Evolutionary conservation across 1,140 invertebrate genomes (phyloP).

Genomic region (Philopotamus ludificatus): DNA sequence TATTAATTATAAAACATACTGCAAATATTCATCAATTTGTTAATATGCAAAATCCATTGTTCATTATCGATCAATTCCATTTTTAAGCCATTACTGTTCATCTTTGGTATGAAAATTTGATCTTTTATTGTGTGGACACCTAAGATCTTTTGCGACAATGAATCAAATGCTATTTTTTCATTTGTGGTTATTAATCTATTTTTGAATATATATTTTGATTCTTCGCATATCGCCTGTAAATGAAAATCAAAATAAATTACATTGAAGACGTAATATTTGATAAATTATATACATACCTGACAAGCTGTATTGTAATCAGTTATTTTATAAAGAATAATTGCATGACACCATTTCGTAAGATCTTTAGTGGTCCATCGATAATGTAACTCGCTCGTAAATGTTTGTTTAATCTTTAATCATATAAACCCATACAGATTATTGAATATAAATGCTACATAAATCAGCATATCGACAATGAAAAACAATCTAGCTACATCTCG

Average conservation of each 20-base stretch:
- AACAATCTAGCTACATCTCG: too few species aligned
- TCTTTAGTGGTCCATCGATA: conserved; percentile 65
- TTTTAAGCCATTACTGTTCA: conserved; percentile 46
- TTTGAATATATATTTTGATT: conserved; percentile 74
- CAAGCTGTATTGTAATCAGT: conserved; percentile 43
- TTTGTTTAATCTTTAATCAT: conserved; percentile 56
- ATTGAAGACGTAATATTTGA: conserved; percentile 7
- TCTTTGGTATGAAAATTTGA: conserved; percentile 45
- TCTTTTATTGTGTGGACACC: conserved; percentile 41
- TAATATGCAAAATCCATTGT: conserved; percentile 62
- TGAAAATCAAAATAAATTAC: conserved; percentile 19
- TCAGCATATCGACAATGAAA: too few species aligned
- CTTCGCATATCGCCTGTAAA: conserved; percentile 67
- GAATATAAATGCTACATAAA: too few species aligned
- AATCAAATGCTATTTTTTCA: conserved; percentile 67
- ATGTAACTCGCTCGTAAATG: conserved; percentile 57
- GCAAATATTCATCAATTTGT: conserved; percentile 67
- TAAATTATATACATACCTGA: conserved; percentile 44
- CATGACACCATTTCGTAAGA: conserved; percentile 69
- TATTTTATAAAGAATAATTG: conserved; percentile 63
- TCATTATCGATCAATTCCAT: conserved; percentile 49
- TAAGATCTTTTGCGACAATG: conserved; percentile 52
- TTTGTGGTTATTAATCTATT: conserved; percentile 72
- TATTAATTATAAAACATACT: conserved; percentile 49
- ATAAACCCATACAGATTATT: conserved; percentile 7